These are phyloP conservation scores for Nemapogon koenigi DNA, from an alignment of 2,888 invertebrate genomes.

Conservation along the genomic window DNA sequence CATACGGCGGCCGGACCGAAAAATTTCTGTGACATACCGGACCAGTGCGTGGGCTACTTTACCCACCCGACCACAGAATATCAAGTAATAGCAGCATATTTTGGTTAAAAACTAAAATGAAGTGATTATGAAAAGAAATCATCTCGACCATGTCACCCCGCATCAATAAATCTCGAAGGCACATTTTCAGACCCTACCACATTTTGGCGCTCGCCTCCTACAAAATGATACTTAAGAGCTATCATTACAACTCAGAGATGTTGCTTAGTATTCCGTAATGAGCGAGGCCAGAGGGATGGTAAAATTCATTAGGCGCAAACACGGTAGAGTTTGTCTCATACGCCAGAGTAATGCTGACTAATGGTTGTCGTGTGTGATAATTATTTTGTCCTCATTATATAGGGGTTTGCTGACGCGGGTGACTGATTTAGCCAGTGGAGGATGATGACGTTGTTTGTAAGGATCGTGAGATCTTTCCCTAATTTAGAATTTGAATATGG, in stretches of 20 bases:
- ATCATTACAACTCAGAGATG: constrained; percentile 1
- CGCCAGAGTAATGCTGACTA: constrained; percentile 11
- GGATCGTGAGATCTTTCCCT: background rate
- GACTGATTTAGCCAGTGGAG: too few species aligned
- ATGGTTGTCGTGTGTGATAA: constrained; percentile 10
- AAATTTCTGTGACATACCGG: too few species aligned
- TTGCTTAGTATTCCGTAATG: background rate
- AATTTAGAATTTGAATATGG: background rate
- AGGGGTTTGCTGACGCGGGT: constrained; percentile 9
- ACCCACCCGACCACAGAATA: too few species aligned
- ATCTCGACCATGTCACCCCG: too few species aligned
- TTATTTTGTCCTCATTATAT: constrained; percentile 14
- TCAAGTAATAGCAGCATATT: too few species aligned
- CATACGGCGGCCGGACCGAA: too few species aligned
- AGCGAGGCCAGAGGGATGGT: constrained; percentile 2
- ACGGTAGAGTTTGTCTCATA: constrained; percentile 1
- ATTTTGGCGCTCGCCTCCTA: too few species aligned
- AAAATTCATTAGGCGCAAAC: constrained; percentile 6
- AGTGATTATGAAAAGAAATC: too few species aligned
- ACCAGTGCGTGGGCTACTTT: too few species aligned
- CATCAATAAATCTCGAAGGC: too few species aligned
- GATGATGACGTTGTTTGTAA: background rate
- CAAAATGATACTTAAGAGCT: constrained; percentile 1
- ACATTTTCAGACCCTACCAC: too few species aligned
- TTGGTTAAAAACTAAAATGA: too few species aligned